Conservation (phyloP, 1,140 invertebrate species). For the Caenorhabditis briggsae region DNA sequence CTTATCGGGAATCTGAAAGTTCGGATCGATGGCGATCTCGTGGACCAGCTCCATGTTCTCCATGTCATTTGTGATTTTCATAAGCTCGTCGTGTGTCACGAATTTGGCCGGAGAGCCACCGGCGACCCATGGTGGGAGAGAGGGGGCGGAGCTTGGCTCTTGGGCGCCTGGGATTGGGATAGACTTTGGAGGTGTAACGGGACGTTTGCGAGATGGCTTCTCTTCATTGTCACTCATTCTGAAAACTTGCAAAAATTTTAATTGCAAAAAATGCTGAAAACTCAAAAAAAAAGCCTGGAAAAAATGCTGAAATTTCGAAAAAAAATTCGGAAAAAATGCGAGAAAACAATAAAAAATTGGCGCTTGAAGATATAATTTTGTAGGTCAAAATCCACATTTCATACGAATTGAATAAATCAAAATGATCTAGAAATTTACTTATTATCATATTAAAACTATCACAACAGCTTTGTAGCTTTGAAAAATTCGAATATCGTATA, state of each 20-base stretch:
- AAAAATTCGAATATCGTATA: too few relatives aligned
- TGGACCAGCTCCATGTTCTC: conserved; percentile 59
- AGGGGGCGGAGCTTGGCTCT: background rate
- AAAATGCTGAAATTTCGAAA: too few relatives aligned
- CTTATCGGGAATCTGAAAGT: conserved; percentile 45
- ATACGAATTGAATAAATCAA: too few relatives aligned
- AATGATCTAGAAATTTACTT: too few relatives aligned
- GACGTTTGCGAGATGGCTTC: background rate
- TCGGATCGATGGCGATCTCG: conserved; percentile 61
- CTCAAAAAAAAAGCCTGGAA: too few relatives aligned
- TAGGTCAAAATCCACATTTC: too few relatives aligned
- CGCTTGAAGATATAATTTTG: too few relatives aligned
- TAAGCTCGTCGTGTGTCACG: conserved; percentile 49
- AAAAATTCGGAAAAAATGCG: background rate
- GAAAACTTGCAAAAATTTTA: too few relatives aligned
- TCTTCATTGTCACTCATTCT: background rate
- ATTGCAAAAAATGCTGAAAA: too few relatives aligned
- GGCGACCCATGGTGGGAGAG: conserved; percentile 23
- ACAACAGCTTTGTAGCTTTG: too few relatives aligned
- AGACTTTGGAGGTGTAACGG: background rate
- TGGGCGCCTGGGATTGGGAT: conserved; percentile 10
- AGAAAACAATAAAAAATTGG: too few relatives aligned
- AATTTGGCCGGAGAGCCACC: conserved; percentile 54
- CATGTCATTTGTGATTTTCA: conserved; percentile 57
- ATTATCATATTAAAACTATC: too few relatives aligned